phyloP scores from a whole-genome alignment of 2,888 invertebrate genomes.

The Drosophila sordidula region DNA sequence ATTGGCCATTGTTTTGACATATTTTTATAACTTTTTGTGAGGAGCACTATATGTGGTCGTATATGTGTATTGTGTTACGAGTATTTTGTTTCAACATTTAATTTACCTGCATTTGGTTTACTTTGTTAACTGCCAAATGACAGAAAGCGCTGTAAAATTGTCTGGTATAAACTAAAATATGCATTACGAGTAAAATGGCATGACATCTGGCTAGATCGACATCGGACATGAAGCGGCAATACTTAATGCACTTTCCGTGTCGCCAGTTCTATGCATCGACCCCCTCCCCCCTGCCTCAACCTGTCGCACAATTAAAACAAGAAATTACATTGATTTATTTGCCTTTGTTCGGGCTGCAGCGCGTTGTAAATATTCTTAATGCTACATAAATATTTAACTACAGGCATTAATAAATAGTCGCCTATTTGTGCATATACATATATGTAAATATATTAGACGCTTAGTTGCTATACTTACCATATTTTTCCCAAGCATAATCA shows the following conservation, averaged over 20 bases:
- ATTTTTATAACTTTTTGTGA: conserved; percentile 14
- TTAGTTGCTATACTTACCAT: conserved; percentile 37
- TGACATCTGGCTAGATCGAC: conserved; percentile 34
- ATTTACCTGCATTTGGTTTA: conserved; percentile 32
- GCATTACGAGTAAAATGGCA: conserved; percentile 44
- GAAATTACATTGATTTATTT: conserved; percentile 69
- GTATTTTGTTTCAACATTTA: conserved; percentile 25
- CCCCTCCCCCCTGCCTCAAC: conserved; percentile 18
- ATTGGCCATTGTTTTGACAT: conserved; percentile 21
- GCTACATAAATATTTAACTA: conserved; percentile 60
- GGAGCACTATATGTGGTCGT: not conserved
- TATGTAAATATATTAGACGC: not conserved
- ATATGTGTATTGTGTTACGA: not conserved
- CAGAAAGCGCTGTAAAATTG: conserved; percentile 28
- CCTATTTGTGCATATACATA: conserved; percentile 3
- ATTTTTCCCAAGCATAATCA: conserved; percentile 47
- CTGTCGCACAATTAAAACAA: conserved; percentile 61
- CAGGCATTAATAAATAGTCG: conserved; percentile 52
- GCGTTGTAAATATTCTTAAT: conserved; percentile 60
- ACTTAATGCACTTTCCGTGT: conserved; percentile 70
- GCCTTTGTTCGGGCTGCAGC: conserved; percentile 15
- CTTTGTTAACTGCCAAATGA: conserved; percentile 40
- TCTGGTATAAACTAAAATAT: conserved; percentile 54
- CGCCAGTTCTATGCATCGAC: conserved; percentile 16
- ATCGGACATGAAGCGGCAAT: conserved; percentile 41